Percentiles rank a stretch among this genome's conserved stretches.
Evolutionary conservation across 2,888 invertebrate genomes (phyloP).

Genomic region (Drosophila demipolita): DNA sequence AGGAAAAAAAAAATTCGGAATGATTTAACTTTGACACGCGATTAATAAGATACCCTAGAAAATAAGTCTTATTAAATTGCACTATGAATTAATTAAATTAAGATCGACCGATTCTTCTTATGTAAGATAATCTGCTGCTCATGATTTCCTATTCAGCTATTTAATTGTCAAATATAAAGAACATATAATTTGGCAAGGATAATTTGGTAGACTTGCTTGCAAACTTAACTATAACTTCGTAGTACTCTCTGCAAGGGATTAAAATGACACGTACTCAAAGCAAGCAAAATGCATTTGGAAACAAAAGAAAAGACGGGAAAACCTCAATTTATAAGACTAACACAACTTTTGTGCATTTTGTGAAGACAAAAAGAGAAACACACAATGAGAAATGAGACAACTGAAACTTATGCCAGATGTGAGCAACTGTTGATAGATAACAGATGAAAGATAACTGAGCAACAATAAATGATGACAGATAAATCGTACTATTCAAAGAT

Average conservation of each 20-base stretch:
- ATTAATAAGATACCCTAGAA: background rate
- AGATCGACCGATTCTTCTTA: background rate
- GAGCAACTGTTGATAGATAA: slow-evolving; percentile 14
- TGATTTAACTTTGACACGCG: background rate
- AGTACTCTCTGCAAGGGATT: background rate
- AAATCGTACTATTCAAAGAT: background rate
- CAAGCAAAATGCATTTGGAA: slow-evolving; percentile 25
- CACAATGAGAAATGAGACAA: slow-evolving; percentile 24
- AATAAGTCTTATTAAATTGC: background rate
- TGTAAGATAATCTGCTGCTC: no score
- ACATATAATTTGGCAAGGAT: background rate
- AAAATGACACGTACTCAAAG: slow-evolving; percentile 15
- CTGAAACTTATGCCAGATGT: slow-evolving; percentile 23
- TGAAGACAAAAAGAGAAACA: slow-evolving; percentile 4
- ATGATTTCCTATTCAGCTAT: no score
- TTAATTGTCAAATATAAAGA: background rate
- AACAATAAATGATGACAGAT: background rate
- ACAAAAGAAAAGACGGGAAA: slow-evolving; percentile 31
- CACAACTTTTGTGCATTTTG: slow-evolving; percentile 39
- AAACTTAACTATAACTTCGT: background rate
- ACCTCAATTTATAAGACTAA: slow-evolving; percentile 52
- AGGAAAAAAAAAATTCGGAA: slow-evolving; percentile 10
- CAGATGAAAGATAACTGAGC: background rate
- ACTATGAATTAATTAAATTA: background rate
- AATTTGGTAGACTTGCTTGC: background rate